phyloP scores from a whole-genome alignment of 2,797 vertebrate genomes.

The Bufotes viridis region DNA sequence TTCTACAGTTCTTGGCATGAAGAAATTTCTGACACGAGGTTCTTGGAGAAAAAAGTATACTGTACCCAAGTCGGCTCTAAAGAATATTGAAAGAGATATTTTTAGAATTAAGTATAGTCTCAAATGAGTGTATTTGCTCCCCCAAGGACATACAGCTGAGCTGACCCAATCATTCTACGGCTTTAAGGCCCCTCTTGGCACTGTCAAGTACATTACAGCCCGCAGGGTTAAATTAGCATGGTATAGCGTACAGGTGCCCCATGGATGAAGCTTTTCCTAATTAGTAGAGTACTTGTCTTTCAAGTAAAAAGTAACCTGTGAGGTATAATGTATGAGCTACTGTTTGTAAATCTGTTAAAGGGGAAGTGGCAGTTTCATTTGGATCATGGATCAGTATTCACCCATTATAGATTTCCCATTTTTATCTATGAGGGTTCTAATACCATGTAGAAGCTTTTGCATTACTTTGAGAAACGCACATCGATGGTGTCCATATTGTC shows the following conservation, averaged over 20 bases:
- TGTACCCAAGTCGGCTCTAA: constrained; percentile 85
- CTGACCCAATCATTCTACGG: constrained; percentile 37
- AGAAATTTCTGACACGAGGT: constrained; percentile 82
- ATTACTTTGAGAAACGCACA: too few relatives aligned
- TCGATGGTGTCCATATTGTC: too few relatives aligned
- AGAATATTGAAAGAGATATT: constrained; percentile 31
- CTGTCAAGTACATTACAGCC: constrained; percentile 9
- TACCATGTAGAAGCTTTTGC: too few relatives aligned
- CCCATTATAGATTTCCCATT: not conserved
- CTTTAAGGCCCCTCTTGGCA: not conserved
- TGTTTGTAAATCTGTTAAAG: not conserved
- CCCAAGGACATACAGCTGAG: not conserved
- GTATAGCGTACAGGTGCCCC: not conserved
- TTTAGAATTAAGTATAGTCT: not conserved
- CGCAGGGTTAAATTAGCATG: not conserved
- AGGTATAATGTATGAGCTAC: not conserved
- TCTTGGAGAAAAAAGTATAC: constrained; percentile 80
- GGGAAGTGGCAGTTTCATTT: not conserved
- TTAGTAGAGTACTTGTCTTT: constrained; percentile 16
- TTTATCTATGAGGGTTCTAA: not conserved
- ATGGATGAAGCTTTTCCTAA: constrained; percentile 6
- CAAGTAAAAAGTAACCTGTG: not conserved
- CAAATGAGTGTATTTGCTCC: not conserved
- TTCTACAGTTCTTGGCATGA: constrained; percentile 46
- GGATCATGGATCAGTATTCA: too few relatives aligned